Conservation (phyloP, 2,113 vertebrate species). For the Pelobates fuscus region DNA sequence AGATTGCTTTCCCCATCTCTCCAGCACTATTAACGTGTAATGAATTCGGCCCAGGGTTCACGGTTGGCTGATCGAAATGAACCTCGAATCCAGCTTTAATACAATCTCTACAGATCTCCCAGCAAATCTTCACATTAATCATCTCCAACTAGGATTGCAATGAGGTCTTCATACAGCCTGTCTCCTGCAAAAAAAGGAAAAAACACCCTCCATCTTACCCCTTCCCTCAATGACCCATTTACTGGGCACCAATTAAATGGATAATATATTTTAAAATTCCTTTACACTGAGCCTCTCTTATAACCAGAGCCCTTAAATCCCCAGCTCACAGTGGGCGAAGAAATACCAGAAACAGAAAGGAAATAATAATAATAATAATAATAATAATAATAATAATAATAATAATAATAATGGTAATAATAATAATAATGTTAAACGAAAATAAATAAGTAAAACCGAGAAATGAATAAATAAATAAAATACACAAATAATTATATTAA, state of each 20-base stretch:
- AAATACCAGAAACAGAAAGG: too few species aligned
- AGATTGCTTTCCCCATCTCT: conserved; percentile 94
- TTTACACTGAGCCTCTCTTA: conserved; percentile 79
- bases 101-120: conserved; percentile 87
- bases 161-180: conserved; percentile 79
- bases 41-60: conserved; percentile 94
- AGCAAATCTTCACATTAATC: conserved; percentile 95
- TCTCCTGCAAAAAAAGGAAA: conserved; percentile 53
- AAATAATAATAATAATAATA: too few species aligned
- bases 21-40: conserved; percentile 89
- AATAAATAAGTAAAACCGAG: too few species aligned
- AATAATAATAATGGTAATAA: too few species aligned
- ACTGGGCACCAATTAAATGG: conserved; percentile 72
- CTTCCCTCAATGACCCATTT: conserved; percentile 60
- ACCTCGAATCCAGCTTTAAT: conserved; percentile 89
- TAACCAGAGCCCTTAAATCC: conserved; percentile 45
- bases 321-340: too few species aligned
- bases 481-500: too few species aligned
- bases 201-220: conserved; percentile 56
- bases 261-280: conserved; percentile 78
- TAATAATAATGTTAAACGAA: too few species aligned
- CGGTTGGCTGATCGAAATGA: conserved; percentile 92
- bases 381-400: too few species aligned
- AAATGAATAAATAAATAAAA: too few species aligned
- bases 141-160: conserved; percentile 73